Base-by-base conservation (phyloP, 2,888 invertebrate species). In the Nemapogon koenigi region DNA sequence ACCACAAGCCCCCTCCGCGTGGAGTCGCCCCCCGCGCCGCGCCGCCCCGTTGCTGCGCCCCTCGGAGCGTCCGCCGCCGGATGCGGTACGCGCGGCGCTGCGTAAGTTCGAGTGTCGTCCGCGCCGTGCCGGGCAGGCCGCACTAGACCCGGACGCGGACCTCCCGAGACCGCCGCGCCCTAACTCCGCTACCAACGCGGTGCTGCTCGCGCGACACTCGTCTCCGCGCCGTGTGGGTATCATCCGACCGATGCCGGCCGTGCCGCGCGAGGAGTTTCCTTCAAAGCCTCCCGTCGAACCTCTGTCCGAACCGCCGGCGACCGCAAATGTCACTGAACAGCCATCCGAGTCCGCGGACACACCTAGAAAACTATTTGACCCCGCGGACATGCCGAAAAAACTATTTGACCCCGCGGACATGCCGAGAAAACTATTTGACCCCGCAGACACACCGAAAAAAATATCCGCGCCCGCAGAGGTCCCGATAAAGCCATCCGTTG, bases 31-130 rank as follows among this genome's bases (percentile, higher is more conserved):
- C 46, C 71, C 49, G 49, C 67, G 49, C 43, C 83, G 83, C 51
- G 81, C 86, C 49, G 81, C 75, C 31, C 87, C 88, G 1, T 70
- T 88, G 32, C 80, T 89, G 52, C 85, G 85, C 49, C 89, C 88
- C 46, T 84, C 85, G 10, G 93, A 93, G 53, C 81, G 92, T 35
- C 95, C 95, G 2, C 94, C 94, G 13, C 89, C 89, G 1, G 94
- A 95, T 75, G 86, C 94, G 47, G 95, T 95, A 42, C 91, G 90
- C 52, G 88, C 91, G 43, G 89, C 92, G 10, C 83, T 93, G 44
- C 85, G 88, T 55, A 87, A 93, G 55, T 95, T 94, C 69, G 94
- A 95, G 62, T 81, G 82, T 30, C 79, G 83, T 1, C 84, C 85
- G 8, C 72, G 83, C 47, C 76, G 83, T 1, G 75, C 82, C 16